phyloP scores from a whole-genome alignment of 2,888 invertebrate species.

The Limnephilus rhombicus region DNA sequence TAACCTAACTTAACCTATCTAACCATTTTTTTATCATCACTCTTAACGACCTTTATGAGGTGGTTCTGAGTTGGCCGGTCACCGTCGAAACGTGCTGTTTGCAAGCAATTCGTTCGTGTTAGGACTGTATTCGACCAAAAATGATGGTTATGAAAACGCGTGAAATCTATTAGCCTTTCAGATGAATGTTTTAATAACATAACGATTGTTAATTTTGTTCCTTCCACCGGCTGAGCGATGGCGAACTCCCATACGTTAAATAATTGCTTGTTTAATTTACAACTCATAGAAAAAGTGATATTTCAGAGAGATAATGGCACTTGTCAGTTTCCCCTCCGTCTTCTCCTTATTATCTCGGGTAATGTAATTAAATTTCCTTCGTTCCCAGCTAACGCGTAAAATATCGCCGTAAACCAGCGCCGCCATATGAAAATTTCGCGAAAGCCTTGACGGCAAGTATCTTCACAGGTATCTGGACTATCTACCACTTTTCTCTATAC shows the following conservation, averaged over 20 bases:
- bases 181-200: not conserved
- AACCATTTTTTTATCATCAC: too few relatives aligned
- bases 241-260: not conserved
- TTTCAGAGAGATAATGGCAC: not conserved
- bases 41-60: too few relatives aligned
- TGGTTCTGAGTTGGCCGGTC: too few relatives aligned
- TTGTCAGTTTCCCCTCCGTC: constrained; percentile 13
- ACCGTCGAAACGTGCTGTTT: too few relatives aligned
- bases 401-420: constrained; percentile 30
- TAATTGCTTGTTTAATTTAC: constrained; percentile 22
- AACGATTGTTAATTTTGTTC: not conserved
- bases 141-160: not conserved
- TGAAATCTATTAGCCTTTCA: not conserved
- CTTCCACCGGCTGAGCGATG: not conserved
- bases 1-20: too few relatives aligned
- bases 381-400: constrained; percentile 19
- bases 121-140: too few relatives aligned
- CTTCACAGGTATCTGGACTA: not conserved
- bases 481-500: not conserved
- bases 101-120: too few relatives aligned
- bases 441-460: not conserved
- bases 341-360: constrained; percentile 15
- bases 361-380: constrained; percentile 41
- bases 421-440: constrained; percentile 20
- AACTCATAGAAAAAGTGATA: constrained; percentile 25